A percentile compares a stretch with the other conserved stretches of the same genome.
Conservation (phyloP, 2,888 invertebrate genomes). For the Dryobotodes eremita region DNA sequence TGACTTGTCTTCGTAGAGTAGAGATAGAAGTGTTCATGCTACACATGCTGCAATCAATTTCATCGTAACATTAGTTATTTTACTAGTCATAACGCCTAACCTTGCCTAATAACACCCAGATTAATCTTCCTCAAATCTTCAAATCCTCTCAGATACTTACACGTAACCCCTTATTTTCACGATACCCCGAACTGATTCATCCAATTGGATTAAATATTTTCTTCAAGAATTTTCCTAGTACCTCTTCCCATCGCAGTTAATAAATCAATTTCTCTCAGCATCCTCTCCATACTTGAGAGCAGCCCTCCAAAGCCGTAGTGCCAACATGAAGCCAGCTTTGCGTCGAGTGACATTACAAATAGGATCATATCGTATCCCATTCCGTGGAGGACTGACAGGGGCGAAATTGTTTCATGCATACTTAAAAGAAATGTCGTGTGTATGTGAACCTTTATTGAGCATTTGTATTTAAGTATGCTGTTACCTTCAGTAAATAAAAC, state of each 20-base stretch:
- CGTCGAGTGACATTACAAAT: conserved; percentile 53
- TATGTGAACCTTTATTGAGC: conserved; percentile 24
- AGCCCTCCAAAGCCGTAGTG: conserved; percentile 21
- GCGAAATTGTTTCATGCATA: conserved; percentile 56
- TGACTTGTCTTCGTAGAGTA: too few species aligned
- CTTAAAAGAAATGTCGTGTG: conserved; percentile 31
- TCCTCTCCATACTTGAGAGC: conserved; percentile 25
- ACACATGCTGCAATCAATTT: not conserved
- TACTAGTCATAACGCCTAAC: not conserved
- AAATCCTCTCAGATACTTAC: not conserved
- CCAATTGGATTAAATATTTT: not conserved
- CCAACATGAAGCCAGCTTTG: conserved; percentile 35
- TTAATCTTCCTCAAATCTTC: not conserved
- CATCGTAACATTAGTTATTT: not conserved
- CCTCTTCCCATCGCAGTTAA: conserved; percentile 1
- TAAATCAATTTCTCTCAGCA: conserved; percentile 21
- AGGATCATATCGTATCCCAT: conserved; percentile 53
- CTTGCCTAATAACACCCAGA: not conserved
- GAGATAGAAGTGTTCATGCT: too few species aligned
- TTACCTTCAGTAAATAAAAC: not conserved
- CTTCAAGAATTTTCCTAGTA: not conserved
- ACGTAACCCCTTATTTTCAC: not conserved
- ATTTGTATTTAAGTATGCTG: conserved; percentile 3
- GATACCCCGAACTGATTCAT: not conserved
- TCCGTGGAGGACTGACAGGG: conserved; percentile 44